A percentile compares a stretch with the other conserved stretches of the same genome.
Conservation (phyloP, 2,888 invertebrate genomes). For the Tipula unca region DNA sequence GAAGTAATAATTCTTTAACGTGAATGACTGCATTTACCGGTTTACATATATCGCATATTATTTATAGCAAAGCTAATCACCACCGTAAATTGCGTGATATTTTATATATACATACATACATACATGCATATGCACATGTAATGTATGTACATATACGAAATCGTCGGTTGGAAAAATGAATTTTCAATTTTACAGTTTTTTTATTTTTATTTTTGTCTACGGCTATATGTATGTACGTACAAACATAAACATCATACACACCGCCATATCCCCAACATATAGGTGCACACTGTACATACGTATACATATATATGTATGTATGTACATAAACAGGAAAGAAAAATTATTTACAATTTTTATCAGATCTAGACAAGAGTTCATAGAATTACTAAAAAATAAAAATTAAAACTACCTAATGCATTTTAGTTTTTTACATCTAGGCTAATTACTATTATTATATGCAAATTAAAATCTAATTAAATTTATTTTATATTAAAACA, state of each 20-base stretch:
- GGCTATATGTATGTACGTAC: background rate
- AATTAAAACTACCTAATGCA: slow-evolving; percentile 9
- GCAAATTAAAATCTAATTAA: background rate
- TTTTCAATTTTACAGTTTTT: background rate
- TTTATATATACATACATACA: background rate
- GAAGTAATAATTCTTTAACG: background rate
- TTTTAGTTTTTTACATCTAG: slow-evolving; percentile 3
- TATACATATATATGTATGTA: background rate
- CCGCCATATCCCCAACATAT: background rate
- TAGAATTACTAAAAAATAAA: background rate
- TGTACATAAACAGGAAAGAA: background rate
- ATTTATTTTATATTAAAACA: background rate
- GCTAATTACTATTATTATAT: background rate
- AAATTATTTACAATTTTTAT: background rate
- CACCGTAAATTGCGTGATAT: background rate
- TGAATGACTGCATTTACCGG: background rate
- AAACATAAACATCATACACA: background rate
- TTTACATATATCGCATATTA: background rate
- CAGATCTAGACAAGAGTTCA: slow-evolving; percentile 14
- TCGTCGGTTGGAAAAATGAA: background rate
- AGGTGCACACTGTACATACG: background rate
- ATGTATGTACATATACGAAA: background rate
- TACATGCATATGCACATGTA: background rate
- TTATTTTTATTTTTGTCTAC: background rate
- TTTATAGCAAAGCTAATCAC: background rate